These are phyloP conservation scores for Coenonympha arcania DNA, from an alignment of 2,888 invertebrate species.

Conservation along the genomic window DNA sequence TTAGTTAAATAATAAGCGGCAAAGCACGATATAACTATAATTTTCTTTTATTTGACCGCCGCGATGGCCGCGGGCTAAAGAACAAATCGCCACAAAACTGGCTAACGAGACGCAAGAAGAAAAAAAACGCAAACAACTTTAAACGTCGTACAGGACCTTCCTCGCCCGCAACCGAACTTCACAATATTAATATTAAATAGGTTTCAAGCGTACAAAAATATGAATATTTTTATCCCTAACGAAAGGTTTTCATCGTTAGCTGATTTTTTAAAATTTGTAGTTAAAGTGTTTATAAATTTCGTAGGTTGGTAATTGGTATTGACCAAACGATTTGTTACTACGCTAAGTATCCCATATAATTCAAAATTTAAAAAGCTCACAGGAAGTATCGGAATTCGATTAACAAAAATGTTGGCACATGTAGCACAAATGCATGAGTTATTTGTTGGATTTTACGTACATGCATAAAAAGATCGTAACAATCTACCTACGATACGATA, in stretches of 20 bases:
- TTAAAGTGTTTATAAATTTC: too few relatives aligned
- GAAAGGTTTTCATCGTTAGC: too few relatives aligned
- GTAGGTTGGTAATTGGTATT: too few relatives aligned
- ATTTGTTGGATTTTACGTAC: neutral
- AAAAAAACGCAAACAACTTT: conserved; percentile 51
- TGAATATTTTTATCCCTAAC: neutral
- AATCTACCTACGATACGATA: conserved; percentile 25
- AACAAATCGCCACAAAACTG: conserved; percentile 52
- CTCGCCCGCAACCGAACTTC: conserved; percentile 8
- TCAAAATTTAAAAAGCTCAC: too few relatives aligned
- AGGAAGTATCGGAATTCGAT: neutral
- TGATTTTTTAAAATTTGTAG: too few relatives aligned
- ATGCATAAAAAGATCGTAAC: conserved; percentile 20
- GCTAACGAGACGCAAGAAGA: conserved; percentile 58
- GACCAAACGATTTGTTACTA: too few relatives aligned
- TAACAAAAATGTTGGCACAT: neutral
- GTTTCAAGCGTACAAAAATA: neutral
- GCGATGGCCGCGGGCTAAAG: conserved; percentile 45
- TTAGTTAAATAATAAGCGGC: conserved; percentile 71
- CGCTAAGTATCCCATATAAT: too few relatives aligned
- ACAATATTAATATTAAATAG: neutral
- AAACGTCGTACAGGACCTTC: conserved; percentile 23
- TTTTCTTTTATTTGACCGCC: conserved; percentile 65
- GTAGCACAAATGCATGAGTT: neutral
- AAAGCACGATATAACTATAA: conserved; percentile 65